Evolutionary conservation across 2,888 invertebrate species (phyloP).

Genomic region (Leptogaster cylindrica): DNA sequence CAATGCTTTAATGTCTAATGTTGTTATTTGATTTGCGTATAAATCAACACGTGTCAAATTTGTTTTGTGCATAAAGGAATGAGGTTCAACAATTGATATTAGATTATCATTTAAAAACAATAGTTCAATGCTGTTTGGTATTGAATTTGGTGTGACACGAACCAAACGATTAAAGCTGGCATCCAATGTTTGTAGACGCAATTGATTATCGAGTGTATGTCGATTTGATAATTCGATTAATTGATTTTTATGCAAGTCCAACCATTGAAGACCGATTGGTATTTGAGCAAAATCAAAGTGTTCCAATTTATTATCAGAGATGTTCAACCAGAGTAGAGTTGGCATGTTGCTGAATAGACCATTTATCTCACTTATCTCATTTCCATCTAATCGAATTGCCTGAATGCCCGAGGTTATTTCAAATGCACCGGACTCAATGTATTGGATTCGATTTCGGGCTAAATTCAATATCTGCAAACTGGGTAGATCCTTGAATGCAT

Average conservation of each 20-base stretch:
- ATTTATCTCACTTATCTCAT: constrained; percentile 80
- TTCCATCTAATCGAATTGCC: constrained; percentile 86
- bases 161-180: constrained; percentile 89
- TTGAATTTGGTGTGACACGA: constrained; percentile 75
- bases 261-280: constrained; percentile 82
- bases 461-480: constrained; percentile 85
- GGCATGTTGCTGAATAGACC: constrained; percentile 84
- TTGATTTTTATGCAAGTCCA: constrained; percentile 88
- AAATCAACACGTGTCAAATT: constrained; percentile 90
- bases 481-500: constrained; percentile 79
- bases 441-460: constrained; percentile 81
- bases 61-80: constrained; percentile 86
- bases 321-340: constrained; percentile 85
- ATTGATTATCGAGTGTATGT: constrained; percentile 71
- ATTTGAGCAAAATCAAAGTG: constrained; percentile 89
- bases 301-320: constrained; percentile 87
- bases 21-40: constrained; percentile 89
- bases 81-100: constrained; percentile 83
- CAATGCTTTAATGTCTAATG: constrained; percentile 87
- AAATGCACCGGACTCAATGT: constrained; percentile 81
- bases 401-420: constrained; percentile 80
- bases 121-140: constrained; percentile 85
- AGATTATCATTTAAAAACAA: constrained; percentile 89
- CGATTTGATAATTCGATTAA: constrained; percentile 80
- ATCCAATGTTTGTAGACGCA: constrained; percentile 82